These are phyloP conservation scores for Chloroceryle amazona DNA, from an alignment of 2,797 vertebrate genomes.

Conservation along the genomic window DNA sequence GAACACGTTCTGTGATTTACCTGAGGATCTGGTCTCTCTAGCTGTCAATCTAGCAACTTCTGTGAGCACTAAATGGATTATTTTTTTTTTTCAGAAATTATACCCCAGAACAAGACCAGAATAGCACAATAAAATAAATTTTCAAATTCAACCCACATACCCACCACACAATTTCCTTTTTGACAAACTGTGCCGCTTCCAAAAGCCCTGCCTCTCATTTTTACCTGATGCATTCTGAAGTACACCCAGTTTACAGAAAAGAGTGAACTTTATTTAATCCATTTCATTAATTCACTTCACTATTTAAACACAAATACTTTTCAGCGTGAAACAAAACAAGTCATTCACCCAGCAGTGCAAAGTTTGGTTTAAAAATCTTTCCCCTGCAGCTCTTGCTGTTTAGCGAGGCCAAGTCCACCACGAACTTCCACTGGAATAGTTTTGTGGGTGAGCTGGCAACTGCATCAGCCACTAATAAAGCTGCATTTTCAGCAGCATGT, in stretches of 20 bases:
- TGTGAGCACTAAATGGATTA: background rate
- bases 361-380: background rate
- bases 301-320: background rate
- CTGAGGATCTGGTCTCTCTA: background rate
- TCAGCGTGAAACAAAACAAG: background rate
- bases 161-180: background rate
- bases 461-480: background rate
- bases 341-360: background rate
- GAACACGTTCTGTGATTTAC: background rate
- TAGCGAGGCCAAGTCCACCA: background rate
- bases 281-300: background rate
- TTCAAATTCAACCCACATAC: fast-evolving
- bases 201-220: background rate
- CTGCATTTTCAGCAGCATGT: background rate
- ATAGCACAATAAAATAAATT: background rate
- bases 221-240: background rate
- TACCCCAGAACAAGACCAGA: background rate
- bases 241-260: background rate
- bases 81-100: background rate
- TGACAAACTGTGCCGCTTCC: background rate
- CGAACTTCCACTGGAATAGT: background rate
- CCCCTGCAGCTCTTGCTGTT: background rate
- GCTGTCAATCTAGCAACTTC: conserved; percentile 2
- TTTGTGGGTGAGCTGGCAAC: background rate
- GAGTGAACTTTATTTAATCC: background rate